These are phyloP conservation scores for Istiophorus platypterus DNA, from an alignment of 2,113 vertebrate genomes.

Conservation along the genomic window DNA sequence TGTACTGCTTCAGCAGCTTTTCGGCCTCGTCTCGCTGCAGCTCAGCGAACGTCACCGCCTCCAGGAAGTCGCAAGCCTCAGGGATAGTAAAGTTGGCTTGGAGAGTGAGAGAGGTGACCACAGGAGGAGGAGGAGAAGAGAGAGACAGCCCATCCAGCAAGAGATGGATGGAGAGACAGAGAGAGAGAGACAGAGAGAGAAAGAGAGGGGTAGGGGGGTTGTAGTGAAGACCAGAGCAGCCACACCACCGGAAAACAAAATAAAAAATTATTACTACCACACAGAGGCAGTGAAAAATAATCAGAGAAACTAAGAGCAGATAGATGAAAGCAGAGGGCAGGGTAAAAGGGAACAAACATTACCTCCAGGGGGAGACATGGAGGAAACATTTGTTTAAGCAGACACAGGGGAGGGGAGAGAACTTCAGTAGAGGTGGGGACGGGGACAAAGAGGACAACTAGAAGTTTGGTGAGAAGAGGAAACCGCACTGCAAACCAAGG, in stretches of 20 bases:
- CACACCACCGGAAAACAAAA: constrained; percentile 84
- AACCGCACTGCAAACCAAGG: constrained; percentile 79
- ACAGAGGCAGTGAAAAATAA: constrained; percentile 48
- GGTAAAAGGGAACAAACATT: constrained; percentile 75
- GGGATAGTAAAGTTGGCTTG: constrained; percentile 92
- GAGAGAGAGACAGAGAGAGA: constrained; percentile 32
- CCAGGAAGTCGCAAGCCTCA: constrained; percentile 90
- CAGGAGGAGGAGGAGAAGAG: constrained; percentile 55
- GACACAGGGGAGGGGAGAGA: constrained; percentile 65
- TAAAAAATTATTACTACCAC: constrained; percentile 70
- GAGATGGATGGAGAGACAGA: constrained; percentile 53
- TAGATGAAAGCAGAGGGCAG: constrained; percentile 68
- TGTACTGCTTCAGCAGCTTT: constrained; percentile 90
- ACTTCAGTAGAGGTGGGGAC: constrained; percentile 67
- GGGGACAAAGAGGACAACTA: constrained; percentile 68
- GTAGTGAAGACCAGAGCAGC: constrained; percentile 80
- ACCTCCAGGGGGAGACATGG: constrained; percentile 74
- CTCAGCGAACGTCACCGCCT: constrained; percentile 88
- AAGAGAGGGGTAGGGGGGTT: constrained; percentile 43
- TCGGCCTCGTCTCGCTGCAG: constrained; percentile 89
- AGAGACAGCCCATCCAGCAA: constrained; percentile 66
- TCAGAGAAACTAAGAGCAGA: constrained; percentile 69
- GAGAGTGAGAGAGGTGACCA: constrained; percentile 61
- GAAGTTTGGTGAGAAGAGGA: constrained; percentile 65
- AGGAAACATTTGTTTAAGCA: constrained; percentile 80